Evolutionary conservation across 2,113 vertebrate species (phyloP), one percentile per base, ranked within the genome.

Genomic region (Narcine bancroftii): DNA sequence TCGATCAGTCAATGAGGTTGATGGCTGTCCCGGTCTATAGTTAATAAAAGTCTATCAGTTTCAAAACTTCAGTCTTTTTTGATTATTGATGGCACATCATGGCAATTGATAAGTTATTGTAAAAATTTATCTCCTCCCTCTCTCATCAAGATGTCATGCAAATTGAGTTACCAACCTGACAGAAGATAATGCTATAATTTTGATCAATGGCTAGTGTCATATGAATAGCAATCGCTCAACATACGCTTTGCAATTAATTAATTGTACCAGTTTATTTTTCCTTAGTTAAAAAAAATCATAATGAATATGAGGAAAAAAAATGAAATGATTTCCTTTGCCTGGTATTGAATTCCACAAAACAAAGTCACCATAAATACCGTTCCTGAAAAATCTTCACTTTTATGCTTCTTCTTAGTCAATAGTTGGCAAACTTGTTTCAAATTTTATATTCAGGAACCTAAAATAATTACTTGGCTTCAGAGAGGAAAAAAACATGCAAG

Each of bases 401-500:
- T 21, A 3, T 26, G 24, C 71, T 69, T 65, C 42, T 69, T 47
- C 24, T 39, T 91, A 26, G 26, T 21, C 65, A 47, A 29, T 29
- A 66, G 19, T 71, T 47, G 26, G 89, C 89, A 91, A 47, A 26
- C 47, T 69, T 33, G 11, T 91, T 91, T 91, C 65, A 91, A 91
- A 71, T 33, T 26, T 91, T 24, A 91, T 91, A 39, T 26, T 91
- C 89, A 69, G 65, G 63, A 24, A 69, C 21, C 24, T 47, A 47
- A 19, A 69, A 91, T 91, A 91, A 66, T 91, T 91, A 39, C 36
- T 45, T 91, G 17, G 89, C 89, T 69, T 91, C 65, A 45, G 65
- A 36, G 63, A 65, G n/a, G 7, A 71, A 47, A 4, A 15, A 91
- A 42, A 33, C 63, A 71, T 69, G 39, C 42, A 39, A 89, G 85